These are phyloP conservation scores for Scortum barcoo DNA, from an alignment of 2,113 vertebrate genomes.

Conservation along the genomic window DNA sequence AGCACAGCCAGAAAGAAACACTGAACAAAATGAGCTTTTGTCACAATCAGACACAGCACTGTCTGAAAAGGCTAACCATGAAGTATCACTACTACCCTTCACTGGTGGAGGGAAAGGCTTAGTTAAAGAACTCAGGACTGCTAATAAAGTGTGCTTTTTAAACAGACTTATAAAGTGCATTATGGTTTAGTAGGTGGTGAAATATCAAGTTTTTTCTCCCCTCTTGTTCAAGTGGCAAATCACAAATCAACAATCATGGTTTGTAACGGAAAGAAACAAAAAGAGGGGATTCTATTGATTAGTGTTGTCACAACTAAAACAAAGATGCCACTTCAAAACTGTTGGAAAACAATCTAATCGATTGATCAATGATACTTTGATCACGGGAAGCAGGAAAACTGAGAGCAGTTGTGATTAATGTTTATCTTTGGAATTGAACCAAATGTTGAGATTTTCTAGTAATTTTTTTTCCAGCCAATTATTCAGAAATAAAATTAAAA, in stretches of 20 bases:
- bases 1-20: background rate
- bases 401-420: no score
- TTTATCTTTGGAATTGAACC: background rate
- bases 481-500: background rate
- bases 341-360: background rate
- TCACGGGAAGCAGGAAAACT: background rate
- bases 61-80: background rate
- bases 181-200: background rate
- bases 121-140: background rate
- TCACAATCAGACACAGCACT: background rate
- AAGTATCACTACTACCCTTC: background rate
- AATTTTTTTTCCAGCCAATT: background rate
- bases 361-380: background rate
- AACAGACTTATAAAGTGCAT: constrained; percentile 22
- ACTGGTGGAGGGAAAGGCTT: background rate
- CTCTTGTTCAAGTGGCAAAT: no score
- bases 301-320: background rate
- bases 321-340: background rate
- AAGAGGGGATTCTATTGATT: background rate
- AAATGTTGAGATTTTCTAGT: background rate
- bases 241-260: no score
- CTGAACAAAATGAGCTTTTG: background rate
- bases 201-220: background rate
- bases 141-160: constrained; percentile 8
- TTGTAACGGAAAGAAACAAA: no score